Evolutionary conservation across 2,888 invertebrate genomes (phyloP).

Genomic region (Platycheirus albimanus): DNA sequence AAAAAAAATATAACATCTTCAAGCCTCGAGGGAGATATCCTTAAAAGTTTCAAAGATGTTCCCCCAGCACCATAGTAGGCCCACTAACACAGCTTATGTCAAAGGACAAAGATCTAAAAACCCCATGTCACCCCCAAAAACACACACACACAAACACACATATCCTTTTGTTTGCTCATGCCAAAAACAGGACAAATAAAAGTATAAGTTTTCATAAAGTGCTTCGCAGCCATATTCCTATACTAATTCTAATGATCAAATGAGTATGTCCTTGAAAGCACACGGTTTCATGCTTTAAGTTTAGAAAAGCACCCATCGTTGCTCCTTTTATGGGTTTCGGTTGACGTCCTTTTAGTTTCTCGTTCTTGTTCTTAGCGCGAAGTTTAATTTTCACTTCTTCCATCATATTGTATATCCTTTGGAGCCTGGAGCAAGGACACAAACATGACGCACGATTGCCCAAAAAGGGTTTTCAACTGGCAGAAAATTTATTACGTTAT

Average conservation of each 20-base stretch:
- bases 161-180: constrained; percentile 40
- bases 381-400: constrained; percentile 62
- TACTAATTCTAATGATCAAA: constrained; percentile 60
- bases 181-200: constrained; percentile 52
- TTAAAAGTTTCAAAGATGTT: constrained; percentile 54
- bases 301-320: constrained; percentile 10
- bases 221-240: constrained; percentile 35
- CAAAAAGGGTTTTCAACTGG: constrained; percentile 63
- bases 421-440: constrained; percentile 11
- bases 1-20: constrained; percentile 22
- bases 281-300: constrained; percentile 1
- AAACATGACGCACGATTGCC: constrained; percentile 65
- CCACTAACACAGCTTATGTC: constrained; percentile 40
- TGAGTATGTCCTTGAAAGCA: constrained; percentile 50
- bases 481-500: constrained; percentile 65
- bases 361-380: constrained; percentile 20
- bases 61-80: constrained; percentile 10
- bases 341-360: constrained; percentile 30
- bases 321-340: constrained; percentile 45
- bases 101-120: constrained; percentile 54
- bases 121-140: constrained; percentile 18
- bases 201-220: constrained; percentile 61
- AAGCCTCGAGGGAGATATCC: constrained; percentile 31
- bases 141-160: background rate
- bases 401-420: no score